These are phyloP conservation scores for Epinephelus cyanopodus DNA, from an alignment of 2,113 vertebrate species.

Conservation along the genomic window DNA sequence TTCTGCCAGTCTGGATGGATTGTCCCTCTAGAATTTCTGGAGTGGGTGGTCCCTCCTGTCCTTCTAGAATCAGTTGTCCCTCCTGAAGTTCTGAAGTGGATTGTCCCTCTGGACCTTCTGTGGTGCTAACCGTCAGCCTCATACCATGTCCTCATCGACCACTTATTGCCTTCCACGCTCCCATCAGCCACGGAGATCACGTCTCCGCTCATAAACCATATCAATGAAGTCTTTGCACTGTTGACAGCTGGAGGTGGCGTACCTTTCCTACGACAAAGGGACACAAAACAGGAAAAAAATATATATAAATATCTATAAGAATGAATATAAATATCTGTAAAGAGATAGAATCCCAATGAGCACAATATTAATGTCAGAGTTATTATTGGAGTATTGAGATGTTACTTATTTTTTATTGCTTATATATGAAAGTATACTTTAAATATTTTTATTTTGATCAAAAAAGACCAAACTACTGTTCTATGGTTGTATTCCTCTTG, in stretches of 20 bases:
- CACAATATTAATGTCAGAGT: conserved; percentile 81
- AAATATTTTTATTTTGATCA: conserved; percentile 71
- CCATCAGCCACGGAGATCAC: conserved; percentile 59
- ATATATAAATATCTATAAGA: conserved; percentile 66
- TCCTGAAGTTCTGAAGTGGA: conserved; percentile 54
- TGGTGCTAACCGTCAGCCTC: conserved; percentile 83
- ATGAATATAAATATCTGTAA: conserved; percentile 68
- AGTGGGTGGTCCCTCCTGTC: background rate
- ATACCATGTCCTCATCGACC: conserved; percentile 60
- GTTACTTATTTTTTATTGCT: conserved; percentile 82
- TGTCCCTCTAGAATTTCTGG: background rate
- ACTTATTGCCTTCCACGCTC: conserved; percentile 75
- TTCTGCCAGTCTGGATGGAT: conserved; percentile 10
- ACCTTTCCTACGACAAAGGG: conserved; percentile 33
- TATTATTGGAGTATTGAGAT: conserved; percentile 78
- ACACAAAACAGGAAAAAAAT: conserved; percentile 45
- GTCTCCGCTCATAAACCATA: conserved; percentile 51
- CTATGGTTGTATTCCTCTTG: conserved; percentile 64
- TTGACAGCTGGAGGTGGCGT: conserved; percentile 61
- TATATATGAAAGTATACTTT: conserved; percentile 67
- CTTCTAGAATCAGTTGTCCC: background rate
- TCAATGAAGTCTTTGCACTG: conserved; percentile 70
- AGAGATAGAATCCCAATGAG: conserved; percentile 79
- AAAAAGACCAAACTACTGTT: conserved; percentile 85
- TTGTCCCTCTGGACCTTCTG: conserved; percentile 66